Base-by-base conservation (phyloP, 2,888 invertebrate genomes). In the Lasioglossum villosulum region DNA sequence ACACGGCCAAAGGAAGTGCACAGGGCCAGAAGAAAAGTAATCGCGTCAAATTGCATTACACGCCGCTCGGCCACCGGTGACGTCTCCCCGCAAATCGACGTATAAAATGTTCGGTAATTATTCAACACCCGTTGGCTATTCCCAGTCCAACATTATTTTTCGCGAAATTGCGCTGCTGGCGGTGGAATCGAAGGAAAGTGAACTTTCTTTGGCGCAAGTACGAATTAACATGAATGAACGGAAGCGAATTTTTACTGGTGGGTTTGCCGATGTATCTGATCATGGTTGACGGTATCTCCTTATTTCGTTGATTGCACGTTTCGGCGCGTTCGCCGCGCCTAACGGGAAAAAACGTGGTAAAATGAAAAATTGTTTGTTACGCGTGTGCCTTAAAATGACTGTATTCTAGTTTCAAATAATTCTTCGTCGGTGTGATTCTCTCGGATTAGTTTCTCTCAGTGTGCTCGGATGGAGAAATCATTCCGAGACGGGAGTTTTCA, bases 11-110 rank as follows among this genome's bases (percentile, higher is more conserved):
- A 56, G 73, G 68, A 82, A 84, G 63, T 27, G 77, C 68, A 56
- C 45, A 30, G 74, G 76, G 45, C 68, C 34, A 68, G 27, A 66
- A 34, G 86, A 80, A 84, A 82, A 82, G 88, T 87, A 88, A 91
- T 90, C 86, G 87, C 83, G 88, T 91, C 90, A 87, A 90, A 91
- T 85, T 86, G 88, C 84, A 86, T 90, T 90, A 85, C 86, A 84
- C 81, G 84, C 72, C 76, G 74, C 8, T 75, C 56, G 52, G 63
- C 82, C 83, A 52, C 52, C 42, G 34, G 79, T 39, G 85, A 85
- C 76, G 76, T 63, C 42, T 39, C 42, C 14, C 56, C 66, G 39
- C 30, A 34, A 37, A 19, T 59, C 68, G 59, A 12, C 45, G 74
- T 77, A 82, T 82, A 85, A 89, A 87, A 87, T 90, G 80, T 87